Base-by-base conservation (phyloP, 1,140 invertebrate species). In the Monochamus saltuarius region DNA sequence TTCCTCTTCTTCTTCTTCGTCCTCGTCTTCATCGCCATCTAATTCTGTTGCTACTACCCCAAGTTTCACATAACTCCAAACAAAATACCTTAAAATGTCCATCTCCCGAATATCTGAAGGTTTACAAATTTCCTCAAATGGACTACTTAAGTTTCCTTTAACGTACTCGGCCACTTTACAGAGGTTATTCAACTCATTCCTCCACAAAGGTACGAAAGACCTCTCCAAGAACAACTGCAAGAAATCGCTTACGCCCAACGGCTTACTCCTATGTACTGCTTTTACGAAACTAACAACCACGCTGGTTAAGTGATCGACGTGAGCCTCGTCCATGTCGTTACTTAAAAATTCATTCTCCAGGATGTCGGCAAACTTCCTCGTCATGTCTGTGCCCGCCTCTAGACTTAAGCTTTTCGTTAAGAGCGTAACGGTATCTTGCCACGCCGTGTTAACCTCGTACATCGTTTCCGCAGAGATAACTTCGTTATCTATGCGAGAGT, bases 361-460 rank as follows among this genome's bases (percentile, higher is more conserved):
- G 8, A 75, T 65, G 42, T 73, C 65, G 1, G 77, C 68, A 56
- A 79, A 73, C 49, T 69, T 64, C 17, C 72, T 65, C 2, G 75
- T 45, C 36, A 67, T 19, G 8, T 43, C 35, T 6, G 37, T 8
- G 11, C 53, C 56, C 34, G 63, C 57, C n/a, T 57, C 11, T 39
- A 59, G 40, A 9, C 17, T 17, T 7, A 69, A 53, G 58, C 29
- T 46, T 47, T 22, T 64, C 50, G 4, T 67, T 61, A 39, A 69
- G 37, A 40, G 65, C 4, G 73, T 75, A 11, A 82, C 50, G n/a
- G 75, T 75, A 73, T 82, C 79, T 69, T 81, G 77, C 81, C 81
- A 82, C 36, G 79, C 78, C n/a, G 78, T 80, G 13, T 78, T 80
- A 4, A 80, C 70, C 68, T 82, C 80, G 75, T 77, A 80, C 19